These are phyloP conservation scores for Psittacula derbiana DNA, from an alignment of 2,797 vertebrate genomes.

Conservation along the genomic window DNA sequence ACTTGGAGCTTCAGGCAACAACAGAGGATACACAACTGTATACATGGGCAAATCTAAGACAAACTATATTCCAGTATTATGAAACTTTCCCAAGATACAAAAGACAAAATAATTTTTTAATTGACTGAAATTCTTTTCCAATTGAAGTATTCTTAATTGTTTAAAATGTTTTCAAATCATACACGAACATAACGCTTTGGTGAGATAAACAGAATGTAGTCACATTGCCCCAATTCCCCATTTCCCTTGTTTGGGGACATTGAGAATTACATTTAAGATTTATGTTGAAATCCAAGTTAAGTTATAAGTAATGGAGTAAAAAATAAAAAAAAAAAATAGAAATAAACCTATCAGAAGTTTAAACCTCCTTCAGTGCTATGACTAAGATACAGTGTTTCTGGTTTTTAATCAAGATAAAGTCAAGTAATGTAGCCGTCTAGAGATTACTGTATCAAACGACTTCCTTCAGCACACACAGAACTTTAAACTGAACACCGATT, in stretches of 20 bases:
- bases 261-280: not conserved
- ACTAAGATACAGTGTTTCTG: not conserved
- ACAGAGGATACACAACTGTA: not conserved
- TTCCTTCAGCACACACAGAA: conserved; percentile 1
- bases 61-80: not conserved
- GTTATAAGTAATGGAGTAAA: not conserved
- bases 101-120: not conserved
- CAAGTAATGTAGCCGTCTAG: not conserved
- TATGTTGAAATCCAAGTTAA: not conserved
- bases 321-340: not conserved
- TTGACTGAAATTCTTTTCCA: not conserved
- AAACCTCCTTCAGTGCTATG: not conserved
- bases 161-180: not conserved
- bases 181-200: not conserved
- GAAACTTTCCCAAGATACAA: not conserved
- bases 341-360: not conserved
- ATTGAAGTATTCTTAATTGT: not conserved
- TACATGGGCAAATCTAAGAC: not conserved
- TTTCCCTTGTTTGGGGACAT: not conserved
- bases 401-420: not conserved
- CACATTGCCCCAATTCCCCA: not conserved
- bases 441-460: not conserved
- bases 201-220: not conserved
- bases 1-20: not conserved
- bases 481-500: not conserved